These are phyloP conservation scores for Cassiopea andromeda DNA, from an alignment of 30 jellyfish, hydroid and myxozoan species.

Conservation along the genomic window DNA sequence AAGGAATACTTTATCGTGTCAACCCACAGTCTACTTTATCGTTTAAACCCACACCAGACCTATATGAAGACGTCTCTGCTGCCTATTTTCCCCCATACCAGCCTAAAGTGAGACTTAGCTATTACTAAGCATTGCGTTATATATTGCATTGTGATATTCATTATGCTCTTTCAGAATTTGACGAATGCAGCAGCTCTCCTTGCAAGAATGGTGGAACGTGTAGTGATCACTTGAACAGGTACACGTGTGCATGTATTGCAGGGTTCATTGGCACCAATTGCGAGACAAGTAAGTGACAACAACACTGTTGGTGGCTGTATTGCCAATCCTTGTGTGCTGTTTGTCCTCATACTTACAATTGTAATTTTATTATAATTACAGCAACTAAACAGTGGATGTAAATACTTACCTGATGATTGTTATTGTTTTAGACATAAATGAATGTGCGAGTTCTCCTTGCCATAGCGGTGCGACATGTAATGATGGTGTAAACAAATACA, in stretches of 20 bases:
- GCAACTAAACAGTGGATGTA: too few relatives aligned
- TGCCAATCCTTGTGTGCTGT: too few relatives aligned
- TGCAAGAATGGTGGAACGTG: slow-evolving; percentile 36
- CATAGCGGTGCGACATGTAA: neutral
- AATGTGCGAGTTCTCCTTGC: too few relatives aligned
- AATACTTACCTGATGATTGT: too few relatives aligned
- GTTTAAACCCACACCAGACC: neutral
- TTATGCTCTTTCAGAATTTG: neutral
- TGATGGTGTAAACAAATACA: neutral
- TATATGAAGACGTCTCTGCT: neutral
- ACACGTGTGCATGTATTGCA: slow-evolving; percentile 7
- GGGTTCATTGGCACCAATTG: slow-evolving; percentile 17
- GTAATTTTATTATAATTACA: too few relatives aligned
- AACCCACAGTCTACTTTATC: neutral
- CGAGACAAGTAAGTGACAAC: slow-evolving; percentile 22
- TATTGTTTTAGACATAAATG: too few relatives aligned
- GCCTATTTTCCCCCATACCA: neutral
- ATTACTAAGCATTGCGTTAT: neutral
- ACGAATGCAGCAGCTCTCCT: slow-evolving; percentile 33
- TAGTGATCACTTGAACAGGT: neutral
- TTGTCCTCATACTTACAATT: too few relatives aligned
- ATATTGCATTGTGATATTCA: neutral
- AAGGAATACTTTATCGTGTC: neutral
- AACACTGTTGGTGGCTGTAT: too few relatives aligned
- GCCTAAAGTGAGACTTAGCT: neutral